Base-by-base conservation (phyloP, 1,140 invertebrate genomes). In the Drosophila yakuba region DNA sequence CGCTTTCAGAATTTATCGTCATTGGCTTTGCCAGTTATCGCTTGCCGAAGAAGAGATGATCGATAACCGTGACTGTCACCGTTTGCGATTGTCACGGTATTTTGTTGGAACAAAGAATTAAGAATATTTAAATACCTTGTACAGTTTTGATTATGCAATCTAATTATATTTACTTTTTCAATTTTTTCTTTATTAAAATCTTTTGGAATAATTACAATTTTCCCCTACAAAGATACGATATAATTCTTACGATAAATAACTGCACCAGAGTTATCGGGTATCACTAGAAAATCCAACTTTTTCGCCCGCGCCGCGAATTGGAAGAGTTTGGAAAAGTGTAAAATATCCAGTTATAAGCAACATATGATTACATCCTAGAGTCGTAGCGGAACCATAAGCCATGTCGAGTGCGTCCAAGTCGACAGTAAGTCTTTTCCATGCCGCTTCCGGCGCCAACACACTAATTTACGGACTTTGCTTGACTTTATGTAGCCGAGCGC, bases 341-440 rank as follows among this genome's bases (percentile, higher is more conserved):
- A 32, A 32, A 32, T 60, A 28, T 35, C 4, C 32, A 59, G 23
- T 15, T n/a, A 38, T 0, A 15, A 14, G 17, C 11, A 14, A 5
- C 38, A 20, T 25, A 32, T 23, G 35, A 36, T 11, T 23, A 32
- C 7, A 20, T 17, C 10, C 14, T 32, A 8, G 3, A 25, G 14
- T 32, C 15, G 32, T 14, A 32, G 12, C n/a, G 2, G 39, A 14
- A 56, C 8, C 1, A 8, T 43, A 17, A 48, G 17, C 23, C 10
- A 85, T 85, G 82, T 72, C 82, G 7, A 61, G 43, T 41, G 55
- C 57, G 44, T 20, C 39, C 5, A 85, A 85, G 57, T 50, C 64
- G 55, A 10, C 64, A 45, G 82, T 85, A 57, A 51, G 81, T 59
- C 7, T 32, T 10, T 32, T 1, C 11, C 3, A 0, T n/a, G 36